phyloP scores from a whole-genome alignment of 1,140 invertebrate species.

The Spodoptera frugiperda region DNA sequence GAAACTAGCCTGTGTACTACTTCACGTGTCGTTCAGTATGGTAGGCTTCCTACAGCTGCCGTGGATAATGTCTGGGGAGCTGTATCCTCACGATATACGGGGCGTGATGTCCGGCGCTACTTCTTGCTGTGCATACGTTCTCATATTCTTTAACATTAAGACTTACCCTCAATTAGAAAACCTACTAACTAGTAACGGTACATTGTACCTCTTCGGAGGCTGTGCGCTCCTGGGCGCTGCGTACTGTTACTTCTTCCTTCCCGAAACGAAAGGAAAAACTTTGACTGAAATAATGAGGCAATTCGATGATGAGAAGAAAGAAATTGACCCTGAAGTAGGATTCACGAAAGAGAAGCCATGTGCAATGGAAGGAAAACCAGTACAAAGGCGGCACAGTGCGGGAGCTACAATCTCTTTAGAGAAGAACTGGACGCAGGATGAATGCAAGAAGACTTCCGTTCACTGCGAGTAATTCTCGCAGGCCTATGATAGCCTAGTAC shows the following conservation, averaged over 20 bases:
- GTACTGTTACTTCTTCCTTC: constrained; percentile 90
- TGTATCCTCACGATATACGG: constrained; percentile 90
- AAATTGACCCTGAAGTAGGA: constrained; percentile 71
- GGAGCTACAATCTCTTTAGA: constrained; percentile 73
- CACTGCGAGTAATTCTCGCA: constrained; percentile 43
- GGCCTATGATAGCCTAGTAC: constrained; percentile 40
- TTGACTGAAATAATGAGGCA: constrained; percentile 92
- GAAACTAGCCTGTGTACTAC: constrained; percentile 88
- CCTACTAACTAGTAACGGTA: constrained; percentile 88
- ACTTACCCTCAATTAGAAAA: constrained; percentile 88
- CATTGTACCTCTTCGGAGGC: constrained; percentile 91
- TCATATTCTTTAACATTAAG: constrained; percentile 91
- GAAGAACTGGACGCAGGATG: constrained; percentile 69
- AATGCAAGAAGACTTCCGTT: constrained; percentile 52
- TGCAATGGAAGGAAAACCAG: constrained; percentile 60
- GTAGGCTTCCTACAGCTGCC: constrained; percentile 91
- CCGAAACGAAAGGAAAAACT: constrained; percentile 93
- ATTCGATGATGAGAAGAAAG: constrained; percentile 86
- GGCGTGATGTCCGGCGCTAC: constrained; percentile 90
- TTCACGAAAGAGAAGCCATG: constrained; percentile 57
- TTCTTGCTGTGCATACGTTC: constrained; percentile 89
- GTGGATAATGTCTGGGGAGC: constrained; percentile 91
- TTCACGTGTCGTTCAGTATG: constrained; percentile 91
- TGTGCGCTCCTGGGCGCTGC: constrained; percentile 89
- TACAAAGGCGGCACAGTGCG: constrained; percentile 77